phyloP scores from a whole-genome alignment of 2,797 vertebrate species.

The Microchirus variegatus region DNA sequence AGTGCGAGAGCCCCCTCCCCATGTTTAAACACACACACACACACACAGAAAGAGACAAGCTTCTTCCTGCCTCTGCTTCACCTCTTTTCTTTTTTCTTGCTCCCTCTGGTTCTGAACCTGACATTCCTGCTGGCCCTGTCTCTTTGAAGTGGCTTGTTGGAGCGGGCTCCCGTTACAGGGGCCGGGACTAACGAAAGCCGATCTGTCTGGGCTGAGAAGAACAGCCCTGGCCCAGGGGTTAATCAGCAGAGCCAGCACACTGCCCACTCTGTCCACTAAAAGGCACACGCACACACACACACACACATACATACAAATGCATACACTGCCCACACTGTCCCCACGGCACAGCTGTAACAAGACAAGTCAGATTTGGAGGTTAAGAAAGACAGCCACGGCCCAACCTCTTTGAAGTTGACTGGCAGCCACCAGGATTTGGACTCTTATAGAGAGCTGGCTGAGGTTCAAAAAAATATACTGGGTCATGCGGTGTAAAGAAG shows the following conservation, averaged over 20 bases:
- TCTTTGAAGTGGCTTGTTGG: slow-evolving; percentile 88
- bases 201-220: slow-evolving; percentile 85
- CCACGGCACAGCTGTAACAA: slow-evolving; percentile 73
- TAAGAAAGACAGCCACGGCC: slow-evolving; percentile 77
- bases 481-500: slow-evolving; percentile 65
- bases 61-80: slow-evolving; percentile 49
- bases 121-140: slow-evolving; percentile 85
- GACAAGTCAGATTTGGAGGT: slow-evolving; percentile 80
- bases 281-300: slow-evolving; percentile 19
- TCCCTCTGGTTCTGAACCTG: slow-evolving; percentile 84
- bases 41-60: slow-evolving; percentile 27
- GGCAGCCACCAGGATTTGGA: slow-evolving; percentile 74
- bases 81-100: slow-evolving; percentile 39
- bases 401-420: slow-evolving; percentile 81
- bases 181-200: slow-evolving; percentile 83
- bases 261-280: slow-evolving; percentile 71
- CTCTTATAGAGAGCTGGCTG: slow-evolving; percentile 69
- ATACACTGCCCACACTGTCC: slow-evolving; percentile 83
- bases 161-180: slow-evolving; percentile 87
- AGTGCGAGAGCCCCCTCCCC: slow-evolving; percentile 24
- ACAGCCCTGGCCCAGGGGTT: slow-evolving; percentile 84
- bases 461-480: slow-evolving; percentile 72
- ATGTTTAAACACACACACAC: slow-evolving; percentile 29
- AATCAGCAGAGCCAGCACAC: slow-evolving; percentile 85
- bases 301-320: slow-evolving; percentile 38